A percentile compares a stretch with the other conserved stretches of the same genome.
Conservation (phyloP, 2,888 invertebrate species). For the Sturmia bella region DNA sequence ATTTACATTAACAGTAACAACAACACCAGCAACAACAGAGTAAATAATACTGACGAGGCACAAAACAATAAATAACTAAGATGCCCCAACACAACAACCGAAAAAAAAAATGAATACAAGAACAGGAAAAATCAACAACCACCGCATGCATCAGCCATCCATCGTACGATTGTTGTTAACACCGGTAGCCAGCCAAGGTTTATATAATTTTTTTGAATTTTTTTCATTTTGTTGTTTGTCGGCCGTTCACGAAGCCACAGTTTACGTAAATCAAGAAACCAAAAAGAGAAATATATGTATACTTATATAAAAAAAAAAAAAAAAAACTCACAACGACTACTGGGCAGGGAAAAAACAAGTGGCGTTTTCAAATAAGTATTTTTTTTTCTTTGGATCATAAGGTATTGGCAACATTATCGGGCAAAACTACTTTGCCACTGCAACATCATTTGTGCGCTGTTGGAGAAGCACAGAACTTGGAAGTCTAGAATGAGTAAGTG, state of each 20-base stretch:
- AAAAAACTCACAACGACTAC: constrained; percentile 26
- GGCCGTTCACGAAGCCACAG: constrained; percentile 32
- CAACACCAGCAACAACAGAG: constrained; percentile 27
- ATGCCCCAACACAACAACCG: constrained; percentile 9
- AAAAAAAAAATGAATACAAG: constrained; percentile 33
- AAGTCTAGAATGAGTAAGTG: neutral
- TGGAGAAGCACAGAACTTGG: neutral
- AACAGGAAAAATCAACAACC: constrained; percentile 37
- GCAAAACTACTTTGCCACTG: constrained; percentile 37
- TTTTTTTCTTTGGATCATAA: constrained; percentile 24
- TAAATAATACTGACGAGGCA: constrained; percentile 24
- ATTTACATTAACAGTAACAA: constrained; percentile 10
- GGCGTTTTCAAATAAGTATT: constrained; percentile 60
- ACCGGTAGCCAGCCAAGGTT: constrained; percentile 67
- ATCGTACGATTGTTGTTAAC: constrained; percentile 39
- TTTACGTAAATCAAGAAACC: constrained; percentile 43
- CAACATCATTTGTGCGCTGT: constrained; percentile 2
- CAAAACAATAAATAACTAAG: constrained; percentile 4
- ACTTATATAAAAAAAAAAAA: too few relatives aligned
- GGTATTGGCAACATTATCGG: constrained; percentile 42
- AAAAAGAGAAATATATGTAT: too few relatives aligned
- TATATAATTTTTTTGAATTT: constrained; percentile 15
- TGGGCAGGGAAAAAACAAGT: constrained; percentile 46
- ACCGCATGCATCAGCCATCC: constrained; percentile 1
- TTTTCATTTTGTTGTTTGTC: constrained; percentile 2